phyloP scores from a whole-genome alignment of 2,113 vertebrate species.

The Tetrax tetrax region DNA sequence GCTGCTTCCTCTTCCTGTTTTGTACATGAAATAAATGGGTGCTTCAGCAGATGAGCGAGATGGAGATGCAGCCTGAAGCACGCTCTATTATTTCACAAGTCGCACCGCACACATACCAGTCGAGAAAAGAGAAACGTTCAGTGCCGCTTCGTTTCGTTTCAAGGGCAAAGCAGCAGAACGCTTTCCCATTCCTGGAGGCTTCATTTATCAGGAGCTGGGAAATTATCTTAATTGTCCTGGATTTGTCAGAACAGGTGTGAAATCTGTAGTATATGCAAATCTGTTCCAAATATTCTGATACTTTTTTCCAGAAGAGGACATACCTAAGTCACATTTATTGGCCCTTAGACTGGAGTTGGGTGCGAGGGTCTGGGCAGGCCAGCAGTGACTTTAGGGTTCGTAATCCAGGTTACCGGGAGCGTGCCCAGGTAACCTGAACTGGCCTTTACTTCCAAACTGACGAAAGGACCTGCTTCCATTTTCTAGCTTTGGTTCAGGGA shows the following conservation, averaged over 20 bases:
- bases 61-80: too few species aligned
- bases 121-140: background rate
- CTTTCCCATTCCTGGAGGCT: accelerated
- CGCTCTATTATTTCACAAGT: background rate
- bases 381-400: background rate
- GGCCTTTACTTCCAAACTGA: background rate
- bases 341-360: background rate
- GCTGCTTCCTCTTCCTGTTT: conserved; percentile 46
- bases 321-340: background rate
- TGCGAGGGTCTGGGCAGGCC: background rate
- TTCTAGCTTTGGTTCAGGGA: background rate
- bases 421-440: background rate
- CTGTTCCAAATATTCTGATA: background rate
- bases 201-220: background rate
- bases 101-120: background rate
- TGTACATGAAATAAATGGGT: background rate
- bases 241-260: background rate
- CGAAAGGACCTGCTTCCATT: background rate
- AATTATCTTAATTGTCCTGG: background rate
- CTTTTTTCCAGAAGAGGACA: background rate
- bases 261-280: background rate
- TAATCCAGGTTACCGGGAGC: accelerated
- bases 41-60: background rate
- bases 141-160: accelerated
- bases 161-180: background rate